Conservation (phyloP, 2,113 vertebrate genomes). For the Climacteris rufus region DNA sequence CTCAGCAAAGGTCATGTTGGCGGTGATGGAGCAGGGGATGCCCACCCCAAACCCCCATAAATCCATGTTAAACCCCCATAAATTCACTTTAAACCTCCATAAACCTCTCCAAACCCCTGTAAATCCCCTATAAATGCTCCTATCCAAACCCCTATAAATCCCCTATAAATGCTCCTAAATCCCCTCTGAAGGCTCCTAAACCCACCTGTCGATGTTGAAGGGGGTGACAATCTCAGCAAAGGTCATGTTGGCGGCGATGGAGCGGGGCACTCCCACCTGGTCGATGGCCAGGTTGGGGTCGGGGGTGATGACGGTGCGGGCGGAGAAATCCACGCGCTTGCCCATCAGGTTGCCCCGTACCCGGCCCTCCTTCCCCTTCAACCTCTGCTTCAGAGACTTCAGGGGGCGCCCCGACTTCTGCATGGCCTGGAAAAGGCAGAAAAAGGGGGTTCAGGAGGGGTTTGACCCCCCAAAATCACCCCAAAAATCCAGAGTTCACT, state of each 20-base stretch:
- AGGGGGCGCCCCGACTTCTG: neutral
- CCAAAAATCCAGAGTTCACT: accelerated
- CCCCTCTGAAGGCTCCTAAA: too few relatives aligned
- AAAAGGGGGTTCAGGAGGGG: too few relatives aligned
- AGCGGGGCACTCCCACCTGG: neutral
- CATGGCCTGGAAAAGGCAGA: neutral
- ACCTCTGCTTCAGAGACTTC: neutral
- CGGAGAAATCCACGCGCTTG: neutral
- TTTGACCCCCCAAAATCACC: neutral
- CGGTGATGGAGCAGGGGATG: too few relatives aligned
- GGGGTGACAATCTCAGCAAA: neutral
- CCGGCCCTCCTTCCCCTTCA: neutral
- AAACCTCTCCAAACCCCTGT: too few relatives aligned
- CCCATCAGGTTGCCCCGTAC: neutral
- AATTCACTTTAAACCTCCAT: too few relatives aligned
- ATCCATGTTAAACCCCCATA: too few relatives aligned
- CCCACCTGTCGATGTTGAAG: neutral
- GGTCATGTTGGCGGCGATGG: neutral
- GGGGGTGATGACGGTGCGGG: neutral
- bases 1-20: too few relatives aligned
- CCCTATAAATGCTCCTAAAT: too few relatives aligned
- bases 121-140: too few relatives aligned
- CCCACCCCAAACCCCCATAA: too few relatives aligned
- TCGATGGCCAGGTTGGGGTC: constrained; percentile 5
- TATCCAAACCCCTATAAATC: too few relatives aligned